These are phyloP conservation scores for Tursiops truncatus DNA, from an alignment of 2,113 vertebrate genomes.

Conservation along the genomic window DNA sequence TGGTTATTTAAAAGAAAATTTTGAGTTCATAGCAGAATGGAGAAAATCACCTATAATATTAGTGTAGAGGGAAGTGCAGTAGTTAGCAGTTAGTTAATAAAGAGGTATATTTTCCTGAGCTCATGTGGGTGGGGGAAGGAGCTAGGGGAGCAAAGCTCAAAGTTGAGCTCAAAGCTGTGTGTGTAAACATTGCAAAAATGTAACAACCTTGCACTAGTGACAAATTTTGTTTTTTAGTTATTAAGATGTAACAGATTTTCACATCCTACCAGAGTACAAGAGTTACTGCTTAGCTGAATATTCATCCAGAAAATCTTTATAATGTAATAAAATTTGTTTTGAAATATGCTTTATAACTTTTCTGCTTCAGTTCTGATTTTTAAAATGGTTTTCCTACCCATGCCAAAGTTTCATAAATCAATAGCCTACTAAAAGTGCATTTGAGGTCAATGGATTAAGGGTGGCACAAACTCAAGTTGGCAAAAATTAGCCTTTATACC, in stretches of 20 bases:
- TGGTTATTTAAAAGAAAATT: background rate
- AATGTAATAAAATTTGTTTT: slow-evolving; percentile 67
- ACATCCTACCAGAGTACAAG: slow-evolving; percentile 49
- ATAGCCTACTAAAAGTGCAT: slow-evolving; percentile 60
- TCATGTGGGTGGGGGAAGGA: background rate
- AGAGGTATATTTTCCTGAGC: background rate
- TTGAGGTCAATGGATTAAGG: slow-evolving; percentile 78
- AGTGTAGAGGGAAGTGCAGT: background rate
- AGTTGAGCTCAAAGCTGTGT: slow-evolving; percentile 14
- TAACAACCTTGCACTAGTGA: background rate
- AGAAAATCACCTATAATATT: background rate
- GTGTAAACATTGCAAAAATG: slow-evolving; percentile 51
- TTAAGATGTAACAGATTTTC: slow-evolving; percentile 62
- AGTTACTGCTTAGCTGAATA: slow-evolving; percentile 73
- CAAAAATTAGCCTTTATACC: slow-evolving; percentile 78
- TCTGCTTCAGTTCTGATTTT: slow-evolving; percentile 74
- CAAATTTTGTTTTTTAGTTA: slow-evolving; percentile 39
- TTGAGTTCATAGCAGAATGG: background rate
- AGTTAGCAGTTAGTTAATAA: background rate
- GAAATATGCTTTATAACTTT: slow-evolving; percentile 73
- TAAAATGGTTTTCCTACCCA: slow-evolving; percentile 70
- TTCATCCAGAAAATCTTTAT: slow-evolving; percentile 57
- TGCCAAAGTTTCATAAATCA: slow-evolving; percentile 79
- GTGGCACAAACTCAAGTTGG: slow-evolving; percentile 76
- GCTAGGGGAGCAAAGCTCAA: background rate